phyloP scores from a whole-genome alignment of 2,888 invertebrate species.

The Drosophila flavopinicola region DNA sequence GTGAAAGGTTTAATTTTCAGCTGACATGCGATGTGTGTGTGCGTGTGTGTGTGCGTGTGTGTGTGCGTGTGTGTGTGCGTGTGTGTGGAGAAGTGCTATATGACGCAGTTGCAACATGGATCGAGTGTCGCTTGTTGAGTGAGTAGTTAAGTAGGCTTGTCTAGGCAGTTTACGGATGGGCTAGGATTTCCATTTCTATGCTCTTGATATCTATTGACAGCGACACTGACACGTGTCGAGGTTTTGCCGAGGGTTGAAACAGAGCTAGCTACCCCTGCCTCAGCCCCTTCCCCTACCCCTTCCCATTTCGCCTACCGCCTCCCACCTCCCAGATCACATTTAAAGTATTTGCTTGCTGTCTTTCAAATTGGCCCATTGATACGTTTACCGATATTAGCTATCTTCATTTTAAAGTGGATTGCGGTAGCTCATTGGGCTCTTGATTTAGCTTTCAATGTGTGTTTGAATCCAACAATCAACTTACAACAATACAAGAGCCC shows the following conservation, averaged over 20 bases:
- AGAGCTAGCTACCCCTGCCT: neutral
- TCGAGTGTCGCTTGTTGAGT: slow-evolving; percentile 57
- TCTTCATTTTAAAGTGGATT: slow-evolving; percentile 33
- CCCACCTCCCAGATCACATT: neutral
- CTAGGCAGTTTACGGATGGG: slow-evolving; percentile 63
- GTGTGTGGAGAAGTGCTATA: slow-evolving; percentile 1
- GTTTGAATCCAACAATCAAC: slow-evolving; percentile 14
- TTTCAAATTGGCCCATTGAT: slow-evolving; percentile 48
- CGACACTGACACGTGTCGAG: slow-evolving; percentile 78
- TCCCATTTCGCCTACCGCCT: neutral
- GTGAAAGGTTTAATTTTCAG: slow-evolving; percentile 76
- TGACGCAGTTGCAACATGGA: slow-evolving; percentile 53
- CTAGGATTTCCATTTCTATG: slow-evolving; percentile 64
- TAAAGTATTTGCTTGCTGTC: slow-evolving; percentile 38
- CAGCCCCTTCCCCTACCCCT: neutral
- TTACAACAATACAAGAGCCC: neutral
- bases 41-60: neutral
- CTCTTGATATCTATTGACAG: slow-evolving; percentile 69
- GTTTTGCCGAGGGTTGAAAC: slow-evolving; percentile 45
- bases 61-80: neutral
- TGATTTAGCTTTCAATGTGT: slow-evolving; percentile 1
- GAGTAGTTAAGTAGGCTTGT: slow-evolving; percentile 70
- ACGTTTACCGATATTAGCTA: slow-evolving; percentile 13
- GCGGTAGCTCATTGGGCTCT: slow-evolving; percentile 2
- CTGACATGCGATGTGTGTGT: slow-evolving; percentile 58